phyloP scores from a whole-genome alignment of 2,888 invertebrate genomes.

The Resseliella maxima region DNA sequence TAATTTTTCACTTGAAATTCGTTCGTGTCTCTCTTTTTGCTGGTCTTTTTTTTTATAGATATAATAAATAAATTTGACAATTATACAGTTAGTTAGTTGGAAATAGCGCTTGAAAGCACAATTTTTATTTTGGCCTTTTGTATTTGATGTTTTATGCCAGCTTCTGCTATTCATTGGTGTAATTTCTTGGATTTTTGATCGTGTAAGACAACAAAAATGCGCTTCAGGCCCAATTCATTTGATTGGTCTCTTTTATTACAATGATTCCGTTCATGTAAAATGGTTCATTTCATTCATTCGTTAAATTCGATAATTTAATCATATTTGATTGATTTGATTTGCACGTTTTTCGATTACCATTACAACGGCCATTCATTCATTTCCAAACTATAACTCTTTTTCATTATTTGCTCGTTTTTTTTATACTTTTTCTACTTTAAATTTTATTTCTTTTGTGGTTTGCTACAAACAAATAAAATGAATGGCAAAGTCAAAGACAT shows the following conservation, averaged over 20 bases:
- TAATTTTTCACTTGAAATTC: constrained; percentile 28
- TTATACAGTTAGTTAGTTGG: neutral
- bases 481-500: neutral
- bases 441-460: neutral
- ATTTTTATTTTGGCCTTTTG: neutral
- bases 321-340: constrained; percentile 54
- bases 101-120: constrained; percentile 35
- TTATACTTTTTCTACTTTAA: neutral
- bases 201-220: neutral
- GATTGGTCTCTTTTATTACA: neutral
- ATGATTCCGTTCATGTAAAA: neutral
- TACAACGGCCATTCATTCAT: constrained; percentile 25
- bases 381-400: neutral
- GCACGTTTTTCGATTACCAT: constrained; percentile 51
- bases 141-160: neutral
- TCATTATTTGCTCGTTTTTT: neutral
- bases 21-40: too few species aligned
- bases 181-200: neutral
- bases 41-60: neutral
- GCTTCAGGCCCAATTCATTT: neutral
- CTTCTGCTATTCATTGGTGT: neutral
- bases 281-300: neutral
- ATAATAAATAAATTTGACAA: constrained; percentile 53
- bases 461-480: neutral
- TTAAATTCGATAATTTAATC: constrained; percentile 32